Percentiles rank a stretch among this genome's conserved stretches.
phyloP scores from a whole-genome alignment of 2,888 invertebrate genomes.

The Timema cristinae region DNA sequence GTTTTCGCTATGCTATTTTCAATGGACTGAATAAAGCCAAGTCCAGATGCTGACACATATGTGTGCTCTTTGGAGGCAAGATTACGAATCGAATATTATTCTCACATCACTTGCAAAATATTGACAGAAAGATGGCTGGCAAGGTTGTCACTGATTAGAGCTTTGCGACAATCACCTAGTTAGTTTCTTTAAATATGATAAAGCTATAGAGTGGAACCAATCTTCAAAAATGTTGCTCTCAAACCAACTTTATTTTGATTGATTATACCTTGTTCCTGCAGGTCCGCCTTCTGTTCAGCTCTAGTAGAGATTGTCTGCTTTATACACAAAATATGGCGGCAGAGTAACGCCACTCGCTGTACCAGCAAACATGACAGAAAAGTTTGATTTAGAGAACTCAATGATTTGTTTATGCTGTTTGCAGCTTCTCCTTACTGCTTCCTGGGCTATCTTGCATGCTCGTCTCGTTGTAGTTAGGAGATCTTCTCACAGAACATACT shows the following conservation, averaged over 20 bases:
- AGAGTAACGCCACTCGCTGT: constrained; percentile 37
- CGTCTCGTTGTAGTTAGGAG: constrained; percentile 10
- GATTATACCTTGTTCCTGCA: constrained; percentile 39
- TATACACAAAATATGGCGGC: constrained; percentile 45
- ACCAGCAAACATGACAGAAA: constrained; percentile 14
- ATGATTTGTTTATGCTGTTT: constrained; percentile 4
- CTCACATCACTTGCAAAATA: neutral
- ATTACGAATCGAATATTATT: constrained; percentile 12
- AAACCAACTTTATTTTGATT: constrained; percentile 37
- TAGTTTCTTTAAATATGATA: neutral
- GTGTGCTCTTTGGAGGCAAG: constrained; percentile 16
- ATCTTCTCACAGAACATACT: constrained; percentile 1
- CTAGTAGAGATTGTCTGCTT: constrained; percentile 40
- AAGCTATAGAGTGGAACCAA: constrained; percentile 6
- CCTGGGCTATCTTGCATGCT: constrained; percentile 11
- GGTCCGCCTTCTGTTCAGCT: constrained; percentile 44
- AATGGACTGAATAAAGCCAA: constrained; percentile 12
- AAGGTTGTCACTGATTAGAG: constrained; percentile 1
- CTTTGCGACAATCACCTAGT: neutral
- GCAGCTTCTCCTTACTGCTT: neutral
- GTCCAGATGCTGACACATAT: constrained; percentile 7
- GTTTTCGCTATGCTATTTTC: constrained; percentile 13
- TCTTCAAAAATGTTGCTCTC: constrained; percentile 2
- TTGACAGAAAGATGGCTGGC: neutral
- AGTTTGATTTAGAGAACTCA: constrained; percentile 1